These are phyloP conservation scores for Cyanocitta stelleri DNA, from an alignment of 2,113 vertebrate species.

Conservation along the genomic window DNA sequence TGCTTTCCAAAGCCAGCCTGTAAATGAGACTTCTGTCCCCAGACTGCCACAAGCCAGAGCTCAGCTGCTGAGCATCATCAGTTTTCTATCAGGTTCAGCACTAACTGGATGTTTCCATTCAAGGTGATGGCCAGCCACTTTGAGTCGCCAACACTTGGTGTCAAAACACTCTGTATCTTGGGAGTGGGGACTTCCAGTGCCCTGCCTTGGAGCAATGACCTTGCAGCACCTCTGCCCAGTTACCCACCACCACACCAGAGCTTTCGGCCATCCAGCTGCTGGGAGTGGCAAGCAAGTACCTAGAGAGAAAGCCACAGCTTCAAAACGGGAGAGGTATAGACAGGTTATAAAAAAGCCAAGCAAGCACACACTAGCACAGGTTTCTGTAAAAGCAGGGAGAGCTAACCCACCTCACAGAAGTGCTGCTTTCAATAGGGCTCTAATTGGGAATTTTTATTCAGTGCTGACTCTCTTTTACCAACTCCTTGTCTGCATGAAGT, in stretches of 20 bases:
- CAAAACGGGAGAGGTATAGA: background rate
- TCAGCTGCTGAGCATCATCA: background rate
- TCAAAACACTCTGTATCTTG: background rate
- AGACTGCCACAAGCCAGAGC: background rate
- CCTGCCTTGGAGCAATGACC: background rate
- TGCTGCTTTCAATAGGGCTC: background rate
- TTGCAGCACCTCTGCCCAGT: background rate
- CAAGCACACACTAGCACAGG: background rate
- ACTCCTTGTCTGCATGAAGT: background rate
- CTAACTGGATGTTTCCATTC: background rate
- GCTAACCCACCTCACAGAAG: background rate
- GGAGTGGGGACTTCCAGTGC: background rate
- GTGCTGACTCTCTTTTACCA: background rate
- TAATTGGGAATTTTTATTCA: constrained; percentile 34
- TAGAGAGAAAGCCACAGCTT: background rate
- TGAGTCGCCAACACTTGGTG: background rate
- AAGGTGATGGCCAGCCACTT: background rate
- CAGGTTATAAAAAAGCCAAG: background rate
- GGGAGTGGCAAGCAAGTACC: background rate
- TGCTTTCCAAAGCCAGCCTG: background rate
- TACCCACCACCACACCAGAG: background rate
- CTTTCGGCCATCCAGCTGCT: background rate
- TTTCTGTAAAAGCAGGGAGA: background rate
- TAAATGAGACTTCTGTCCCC: background rate
- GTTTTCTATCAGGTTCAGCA: background rate